Base-by-base conservation (phyloP, 2,888 invertebrate genomes). In the Sminthurinus aureus region DNA sequence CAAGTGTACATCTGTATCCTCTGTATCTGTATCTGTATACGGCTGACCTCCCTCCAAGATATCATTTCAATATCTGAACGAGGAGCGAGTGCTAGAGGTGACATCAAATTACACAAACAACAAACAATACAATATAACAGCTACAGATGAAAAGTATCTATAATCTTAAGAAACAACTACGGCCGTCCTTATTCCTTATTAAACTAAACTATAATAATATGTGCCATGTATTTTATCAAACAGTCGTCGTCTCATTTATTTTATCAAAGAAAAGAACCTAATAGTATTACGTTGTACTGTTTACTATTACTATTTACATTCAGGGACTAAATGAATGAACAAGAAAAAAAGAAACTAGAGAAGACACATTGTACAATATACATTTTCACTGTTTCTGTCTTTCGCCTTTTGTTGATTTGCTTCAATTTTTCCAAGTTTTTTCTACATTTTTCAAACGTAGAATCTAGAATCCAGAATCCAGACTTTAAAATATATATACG, bases 271-370 rank as follows among this genome's bases (percentile, higher is more conserved):
- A 38, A 38, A 38, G 38, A 38, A 6, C 38, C 38, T 38, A 4
- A 38, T 38, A 6, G 38, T 38, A 38, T 38, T 38, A 38, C 38
- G 6, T 38, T 38, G 38, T 38, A 38, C 6, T 38, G 38, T 38
- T 1, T 38, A 22, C 4, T 58, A 13, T 13, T 15, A 18, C 13
- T 58, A 73, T 73, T 73, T 20, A 73, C 73, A 73, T 71, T 71
- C 22, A 71, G 24, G n/a, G 71, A 12, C 24, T 71, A 71, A 71
- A 22, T 73, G 73, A 73, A 24, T 24, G 22, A 22, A 38, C 1
- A 77, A 58, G 77, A 58, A 77, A 77, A 26, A 20, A 58, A 77
- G 22, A 58, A 80, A 58, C 75, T 76, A 79, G 80, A 85, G 83
- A 79, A 50, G 75, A 73, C 74, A 73, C 74, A 38, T 20, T 58